Evolutionary conservation across 2,797 vertebrate genomes (phyloP), one percentile per base, ranked within the genome.

Genomic region (Salmo trutta): DNA sequence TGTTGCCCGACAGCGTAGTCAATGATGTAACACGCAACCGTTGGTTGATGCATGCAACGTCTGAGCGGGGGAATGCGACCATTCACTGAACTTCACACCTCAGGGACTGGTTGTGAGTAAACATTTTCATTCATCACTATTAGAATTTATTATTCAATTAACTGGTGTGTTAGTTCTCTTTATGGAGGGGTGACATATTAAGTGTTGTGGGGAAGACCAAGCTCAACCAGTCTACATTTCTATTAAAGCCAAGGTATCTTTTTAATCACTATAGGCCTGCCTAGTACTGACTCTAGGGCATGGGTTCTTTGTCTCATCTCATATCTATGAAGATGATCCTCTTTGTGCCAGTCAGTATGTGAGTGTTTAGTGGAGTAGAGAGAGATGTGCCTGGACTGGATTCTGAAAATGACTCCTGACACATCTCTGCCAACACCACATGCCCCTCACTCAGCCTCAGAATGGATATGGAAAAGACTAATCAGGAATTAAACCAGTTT

Each of bases 401-500:
- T 74, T 67, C 84, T 83, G 75, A 85, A 90, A 91, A 88, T 84
- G 85, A 86, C 81, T 82, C 77, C 81, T 87, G 87, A 91, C 90
- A 89, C 83, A 88, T 88, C 59, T 27, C 59, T 73, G 84, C 84
- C 86, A 84, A 74, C 71, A 54, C 36, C 36, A 87, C 83, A 47
- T 47, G 41, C 41, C 41, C 41, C 41, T 82, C 56, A 82, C 78
- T 15, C 54, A 6, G 47, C 51, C 7, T 16, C n/a, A 53, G 21
- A 21, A 74, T 81, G 81, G 88, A 89, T 86, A 77, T 79, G 78
- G 76, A 59, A 85, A 88, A 87, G 73, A 70, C 4, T 76, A 91
- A 93, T 93, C 84, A 84, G 88, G 87, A 93, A 93, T 91, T 89
- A 64, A 90, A 92, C 90, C 86, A 77, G 86, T 80, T 76, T 88